A percentile compares a stretch with the other conserved stretches of the same genome.
Evolutionary conservation across 2,888 invertebrate species (phyloP).

Genomic region (Dasysyrphus albostriatus): DNA sequence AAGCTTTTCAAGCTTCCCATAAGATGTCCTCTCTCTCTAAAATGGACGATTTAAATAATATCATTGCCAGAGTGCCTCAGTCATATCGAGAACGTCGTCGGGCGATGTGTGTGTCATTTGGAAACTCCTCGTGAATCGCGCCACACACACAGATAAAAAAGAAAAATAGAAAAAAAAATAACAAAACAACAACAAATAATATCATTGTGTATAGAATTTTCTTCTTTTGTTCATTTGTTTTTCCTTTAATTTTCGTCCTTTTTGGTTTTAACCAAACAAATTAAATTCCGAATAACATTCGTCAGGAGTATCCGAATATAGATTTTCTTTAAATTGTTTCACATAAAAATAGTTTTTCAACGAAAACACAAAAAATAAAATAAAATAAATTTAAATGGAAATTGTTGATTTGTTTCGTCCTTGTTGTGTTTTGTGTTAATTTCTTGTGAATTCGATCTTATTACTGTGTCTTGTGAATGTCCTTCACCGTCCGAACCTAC

Average conservation of each 20-base stretch:
- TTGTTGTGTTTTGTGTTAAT: conserved; percentile 42
- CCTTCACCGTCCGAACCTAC: conserved; percentile 66
- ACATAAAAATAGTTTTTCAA: conserved; percentile 11
- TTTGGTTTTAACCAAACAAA: conserved; percentile 9
- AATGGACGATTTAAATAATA: conserved; percentile 71
- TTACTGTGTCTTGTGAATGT: conserved; percentile 59
- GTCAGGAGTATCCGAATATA: conserved; percentile 45
- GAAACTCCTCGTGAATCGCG: conserved; percentile 73
- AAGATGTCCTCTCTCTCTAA: conserved; percentile 54
- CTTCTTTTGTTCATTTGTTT: conserved; percentile 43
- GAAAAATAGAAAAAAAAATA: conserved; percentile 28
- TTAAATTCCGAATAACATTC: conserved; percentile 34
- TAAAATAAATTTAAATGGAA: conserved; percentile 30
- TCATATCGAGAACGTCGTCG: conserved; percentile 84
- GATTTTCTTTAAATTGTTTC: conserved; percentile 52
- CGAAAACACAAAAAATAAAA: conserved; percentile 8
- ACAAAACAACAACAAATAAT: conserved; percentile 51
- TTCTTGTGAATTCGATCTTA: conserved; percentile 47
- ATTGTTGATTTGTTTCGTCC: conserved; percentile 69
- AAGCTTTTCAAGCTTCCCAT: conserved; percentile 48
- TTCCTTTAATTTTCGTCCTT: conserved; percentile 8
- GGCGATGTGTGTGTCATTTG: conserved; percentile 82
- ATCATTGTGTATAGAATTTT: conserved; percentile 55
- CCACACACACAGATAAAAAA: conserved; percentile 64
- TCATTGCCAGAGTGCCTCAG: conserved; percentile 79